Conservation (phyloP, 2,797 vertebrate species). For the Paratrypauchen microcephalus region DNA sequence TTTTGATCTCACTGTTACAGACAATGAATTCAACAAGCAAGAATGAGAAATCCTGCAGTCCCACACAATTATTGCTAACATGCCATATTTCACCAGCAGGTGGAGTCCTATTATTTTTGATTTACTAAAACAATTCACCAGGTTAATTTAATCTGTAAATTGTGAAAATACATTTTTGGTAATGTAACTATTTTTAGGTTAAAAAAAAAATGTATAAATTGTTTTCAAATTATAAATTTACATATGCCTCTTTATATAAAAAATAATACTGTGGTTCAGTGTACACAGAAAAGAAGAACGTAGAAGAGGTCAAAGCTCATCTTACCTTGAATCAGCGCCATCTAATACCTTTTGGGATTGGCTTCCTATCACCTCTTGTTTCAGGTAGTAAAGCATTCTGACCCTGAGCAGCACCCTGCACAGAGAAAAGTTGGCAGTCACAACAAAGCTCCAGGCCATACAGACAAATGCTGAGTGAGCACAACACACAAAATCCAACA, state of each 20-base stretch:
- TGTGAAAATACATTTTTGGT: neutral
- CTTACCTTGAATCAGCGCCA: conserved; percentile 91
- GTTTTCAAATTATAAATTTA: neutral
- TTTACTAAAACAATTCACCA: conserved; percentile 46
- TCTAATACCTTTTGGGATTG: conserved; percentile 91
- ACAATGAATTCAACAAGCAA: conserved; percentile 13
- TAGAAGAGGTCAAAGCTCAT: conserved; percentile 39
- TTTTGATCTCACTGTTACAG: conserved; percentile 88
- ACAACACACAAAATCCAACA: conserved; percentile 36
- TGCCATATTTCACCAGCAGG: conserved; percentile 57
- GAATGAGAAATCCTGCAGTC: neutral
- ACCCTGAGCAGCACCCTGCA: conserved; percentile 95
- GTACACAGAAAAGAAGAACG: neutral
- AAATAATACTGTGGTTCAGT: neutral
- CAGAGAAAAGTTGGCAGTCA: conserved; percentile 67
- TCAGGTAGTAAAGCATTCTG: conserved; percentile 99
- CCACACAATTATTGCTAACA: neutral
- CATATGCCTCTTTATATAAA: neutral
- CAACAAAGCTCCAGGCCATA: conserved; percentile 64
- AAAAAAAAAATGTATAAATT: neutral
- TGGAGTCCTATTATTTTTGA: conserved; percentile 52
- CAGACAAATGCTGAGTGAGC: conserved; percentile 63
- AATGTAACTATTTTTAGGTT: neutral
- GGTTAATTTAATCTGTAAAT: conserved; percentile 42
- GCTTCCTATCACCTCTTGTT: conserved; percentile 96